A percentile compares a stretch with the other conserved stretches of the same genome.
Conservation (phyloP, 1,140 invertebrate species). For the Periplaneta americana region DNA sequence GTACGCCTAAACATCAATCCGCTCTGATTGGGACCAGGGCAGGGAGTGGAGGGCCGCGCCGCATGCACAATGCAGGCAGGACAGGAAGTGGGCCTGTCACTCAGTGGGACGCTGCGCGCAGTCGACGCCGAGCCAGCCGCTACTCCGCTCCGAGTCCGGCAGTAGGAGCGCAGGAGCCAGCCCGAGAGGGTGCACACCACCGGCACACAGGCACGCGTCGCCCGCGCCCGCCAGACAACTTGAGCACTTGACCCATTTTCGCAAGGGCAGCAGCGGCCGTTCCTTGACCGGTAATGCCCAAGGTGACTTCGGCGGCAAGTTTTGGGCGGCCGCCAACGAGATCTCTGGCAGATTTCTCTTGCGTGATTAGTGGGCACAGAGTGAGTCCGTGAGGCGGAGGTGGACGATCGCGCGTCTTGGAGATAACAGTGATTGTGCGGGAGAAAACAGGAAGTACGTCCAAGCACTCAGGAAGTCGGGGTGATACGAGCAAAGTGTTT, state of each 20-base stretch:
- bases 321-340: background rate
- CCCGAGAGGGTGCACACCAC: background rate
- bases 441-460: background rate
- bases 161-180: background rate
- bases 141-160: background rate
- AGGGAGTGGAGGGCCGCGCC: too few species aligned
- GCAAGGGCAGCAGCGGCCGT: too few species aligned
- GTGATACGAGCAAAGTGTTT: too few species aligned
- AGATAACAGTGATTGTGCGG: background rate
- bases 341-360: background rate
- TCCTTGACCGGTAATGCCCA: background rate
- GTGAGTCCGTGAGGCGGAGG: background rate
- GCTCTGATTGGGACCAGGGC: too few species aligned
- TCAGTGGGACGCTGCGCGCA: background rate
- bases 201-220: background rate
- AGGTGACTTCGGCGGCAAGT: background rate
- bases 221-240: background rate
- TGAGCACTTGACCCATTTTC: background rate
- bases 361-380: background rate
- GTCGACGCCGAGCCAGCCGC: background rate
- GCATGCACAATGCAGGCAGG: too few species aligned
- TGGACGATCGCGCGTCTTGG: too few species aligned
- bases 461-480: background rate
- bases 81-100: background rate
- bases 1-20: too few species aligned